Evolutionary conservation across 2,113 vertebrate genomes (phyloP).

Genomic region (Hucho hucho): DNA sequence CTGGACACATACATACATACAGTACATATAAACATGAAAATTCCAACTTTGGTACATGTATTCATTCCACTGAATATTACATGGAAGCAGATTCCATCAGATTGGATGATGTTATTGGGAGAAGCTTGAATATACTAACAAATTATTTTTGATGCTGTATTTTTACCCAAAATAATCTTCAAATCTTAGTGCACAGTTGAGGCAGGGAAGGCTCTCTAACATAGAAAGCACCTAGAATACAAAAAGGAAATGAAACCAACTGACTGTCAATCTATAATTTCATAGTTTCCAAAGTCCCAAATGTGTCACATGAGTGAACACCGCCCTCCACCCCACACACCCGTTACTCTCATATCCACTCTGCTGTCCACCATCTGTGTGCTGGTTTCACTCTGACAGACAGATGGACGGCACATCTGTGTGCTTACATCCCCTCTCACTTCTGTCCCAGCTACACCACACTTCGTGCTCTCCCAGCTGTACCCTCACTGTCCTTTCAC

Average conservation of each 20-base stretch:
- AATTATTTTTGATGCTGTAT: neutral
- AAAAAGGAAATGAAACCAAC: neutral
- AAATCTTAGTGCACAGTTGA: too few species aligned
- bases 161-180: too few species aligned
- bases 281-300: neutral
- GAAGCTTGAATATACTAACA: neutral
- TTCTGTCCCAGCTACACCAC: constrained; percentile 60
- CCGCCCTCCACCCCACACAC: constrained; percentile 18
- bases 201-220: too few species aligned
- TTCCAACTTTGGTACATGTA: neutral
- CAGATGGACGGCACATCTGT: constrained; percentile 70
- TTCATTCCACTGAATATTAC: neutral
- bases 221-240: too few species aligned
- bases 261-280: neutral
- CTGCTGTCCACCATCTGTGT: constrained; percentile 71
- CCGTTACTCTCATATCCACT: constrained; percentile 75
- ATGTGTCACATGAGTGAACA: neutral
- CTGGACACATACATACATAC: neutral
- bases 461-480: constrained; percentile 11
- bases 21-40: neutral
- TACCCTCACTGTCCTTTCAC: neutral
- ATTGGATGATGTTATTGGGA: neutral
- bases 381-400: constrained; percentile 70
- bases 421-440: constrained; percentile 77
- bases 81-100: neutral